These are phyloP conservation scores for Hirtodrosophila duncani DNA, from an alignment of 2,888 invertebrate genomes.

Conservation along the genomic window DNA sequence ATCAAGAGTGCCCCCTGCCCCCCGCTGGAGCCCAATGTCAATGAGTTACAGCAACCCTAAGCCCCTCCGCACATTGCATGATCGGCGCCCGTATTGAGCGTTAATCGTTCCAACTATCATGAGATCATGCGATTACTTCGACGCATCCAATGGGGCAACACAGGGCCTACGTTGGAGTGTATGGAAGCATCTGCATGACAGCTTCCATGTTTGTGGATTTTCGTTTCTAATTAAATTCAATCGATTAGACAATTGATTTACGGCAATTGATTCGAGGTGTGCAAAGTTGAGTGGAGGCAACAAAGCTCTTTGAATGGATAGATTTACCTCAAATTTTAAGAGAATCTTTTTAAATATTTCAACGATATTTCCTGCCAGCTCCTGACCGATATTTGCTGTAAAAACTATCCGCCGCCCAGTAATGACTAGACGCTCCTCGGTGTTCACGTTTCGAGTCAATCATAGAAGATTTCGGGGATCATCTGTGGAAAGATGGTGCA, in stretches of 20 bases:
- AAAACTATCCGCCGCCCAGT: too few species aligned
- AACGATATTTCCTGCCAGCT: too few species aligned
- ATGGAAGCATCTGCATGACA: conserved; percentile 42
- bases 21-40: conserved; percentile 23
- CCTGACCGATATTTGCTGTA: too few species aligned
- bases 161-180: conserved; percentile 35
- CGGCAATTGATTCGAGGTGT: conserved; percentile 31
- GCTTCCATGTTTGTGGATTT: conserved; percentile 45
- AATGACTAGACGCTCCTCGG: too few species aligned
- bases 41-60: conserved; percentile 4
- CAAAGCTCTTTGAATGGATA: too few species aligned
- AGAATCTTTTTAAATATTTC: too few species aligned
- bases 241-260: conserved; percentile 76
- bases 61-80: conserved; percentile 53
- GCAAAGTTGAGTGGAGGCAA: too few species aligned
- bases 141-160: conserved; percentile 19
- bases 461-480: too few species aligned
- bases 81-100: conserved; percentile 53
- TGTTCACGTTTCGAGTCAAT: too few species aligned
- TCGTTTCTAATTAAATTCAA: conserved; percentile 74
- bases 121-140: conserved; percentile 38
- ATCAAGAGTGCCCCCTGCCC: too few species aligned
- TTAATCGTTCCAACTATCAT: conserved; percentile 58
- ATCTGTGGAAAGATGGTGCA: too few species aligned
- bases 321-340: too few species aligned